Evolutionary conservation across 2,113 vertebrate species (phyloP).

Genomic region (Candoia aspera): DNA sequence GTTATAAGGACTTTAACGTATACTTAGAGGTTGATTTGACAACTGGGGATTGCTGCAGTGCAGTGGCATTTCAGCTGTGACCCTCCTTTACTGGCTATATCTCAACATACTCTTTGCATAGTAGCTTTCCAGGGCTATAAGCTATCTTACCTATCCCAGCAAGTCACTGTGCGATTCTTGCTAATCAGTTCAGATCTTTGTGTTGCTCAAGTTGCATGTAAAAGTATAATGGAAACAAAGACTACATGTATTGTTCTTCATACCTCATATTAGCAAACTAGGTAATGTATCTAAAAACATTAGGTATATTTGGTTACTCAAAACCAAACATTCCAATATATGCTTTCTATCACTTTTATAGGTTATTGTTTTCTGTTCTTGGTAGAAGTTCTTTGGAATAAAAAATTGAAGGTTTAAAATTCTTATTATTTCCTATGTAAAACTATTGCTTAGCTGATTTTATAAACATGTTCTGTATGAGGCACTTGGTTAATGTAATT

Average conservation of each 20-base stretch:
- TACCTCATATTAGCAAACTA: background rate
- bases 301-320: background rate
- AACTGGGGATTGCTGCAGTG: background rate
- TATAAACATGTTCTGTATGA: background rate
- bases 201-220: background rate
- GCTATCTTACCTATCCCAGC: background rate
- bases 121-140: conserved; percentile 6
- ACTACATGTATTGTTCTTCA: background rate
- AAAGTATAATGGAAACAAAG: conserved; percentile 1
- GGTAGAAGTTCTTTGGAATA: background rate
- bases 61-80: conserved; percentile 5
- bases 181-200: background rate
- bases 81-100: conserved; percentile 17
- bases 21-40: background rate
- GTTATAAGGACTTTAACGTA: background rate
- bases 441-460: background rate
- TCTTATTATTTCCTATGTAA: background rate
- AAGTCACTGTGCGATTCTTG: conserved; percentile 12
- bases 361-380: background rate
- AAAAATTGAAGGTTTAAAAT: background rate
- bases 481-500: background rate
- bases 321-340: background rate
- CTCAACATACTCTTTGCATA: conserved; percentile 9
- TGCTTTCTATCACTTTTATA: background rate
- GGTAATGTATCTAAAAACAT: background rate